Percentiles rank a stretch among this genome's conserved stretches.
Evolutionary conservation across 30 jellyfish, hydroid and myxozoan genomes (phyloP).

Genomic region (Clytia hemisphaerica): DNA sequence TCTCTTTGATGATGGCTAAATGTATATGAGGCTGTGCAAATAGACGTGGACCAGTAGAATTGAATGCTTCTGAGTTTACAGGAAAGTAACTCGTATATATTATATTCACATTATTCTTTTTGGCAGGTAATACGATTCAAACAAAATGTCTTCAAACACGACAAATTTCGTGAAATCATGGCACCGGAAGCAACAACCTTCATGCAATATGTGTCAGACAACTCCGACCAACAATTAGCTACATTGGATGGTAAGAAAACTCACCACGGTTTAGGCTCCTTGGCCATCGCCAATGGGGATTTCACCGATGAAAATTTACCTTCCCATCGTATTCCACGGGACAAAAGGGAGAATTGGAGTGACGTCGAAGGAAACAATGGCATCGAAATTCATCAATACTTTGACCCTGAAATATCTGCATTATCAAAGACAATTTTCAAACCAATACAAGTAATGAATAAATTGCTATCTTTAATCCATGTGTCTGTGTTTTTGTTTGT

Average conservation of each 20-base stretch:
- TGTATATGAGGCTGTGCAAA: too few species aligned
- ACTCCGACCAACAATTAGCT: constrained; percentile 9
- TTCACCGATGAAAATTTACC: background rate
- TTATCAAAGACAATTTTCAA: background rate
- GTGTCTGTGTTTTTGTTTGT: too few species aligned
- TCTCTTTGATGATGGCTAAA: too few species aligned
- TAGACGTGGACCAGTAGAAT: too few species aligned
- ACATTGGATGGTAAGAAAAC: constrained; percentile 4
- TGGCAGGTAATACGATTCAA: background rate
- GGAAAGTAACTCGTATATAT: too few species aligned
- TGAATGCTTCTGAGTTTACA: too few species aligned
- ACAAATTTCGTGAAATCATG: background rate
- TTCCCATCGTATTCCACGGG: background rate
- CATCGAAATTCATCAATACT: constrained; percentile 2
- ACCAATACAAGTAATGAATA: too few species aligned
- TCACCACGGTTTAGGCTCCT: background rate
- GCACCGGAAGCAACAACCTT: background rate
- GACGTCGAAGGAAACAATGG: constrained; percentile 41
- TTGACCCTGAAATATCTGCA: background rate
- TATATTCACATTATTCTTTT: background rate
- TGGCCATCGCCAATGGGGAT: constrained; percentile 8
- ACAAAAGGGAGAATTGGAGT: background rate
- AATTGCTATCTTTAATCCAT: too few species aligned
- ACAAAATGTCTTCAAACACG: background rate
- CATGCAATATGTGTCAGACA: background rate